These are phyloP conservation scores for Drosophila guanche DNA, from an alignment of 1,140 invertebrate genomes.

Conservation along the genomic window DNA sequence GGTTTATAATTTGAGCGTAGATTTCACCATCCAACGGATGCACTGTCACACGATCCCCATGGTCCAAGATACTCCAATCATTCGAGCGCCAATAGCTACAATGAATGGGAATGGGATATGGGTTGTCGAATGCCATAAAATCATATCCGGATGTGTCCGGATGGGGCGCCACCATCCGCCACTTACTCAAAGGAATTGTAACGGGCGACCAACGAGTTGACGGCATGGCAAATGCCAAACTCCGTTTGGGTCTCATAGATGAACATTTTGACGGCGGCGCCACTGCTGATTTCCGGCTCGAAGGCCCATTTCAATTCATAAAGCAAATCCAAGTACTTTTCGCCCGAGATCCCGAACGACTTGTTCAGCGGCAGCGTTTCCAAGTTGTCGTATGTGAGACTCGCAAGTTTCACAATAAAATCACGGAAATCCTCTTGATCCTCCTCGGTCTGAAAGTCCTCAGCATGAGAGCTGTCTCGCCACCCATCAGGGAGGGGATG, in stretches of 20 bases:
- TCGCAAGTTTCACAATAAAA: constrained; percentile 85
- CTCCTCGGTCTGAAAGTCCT: constrained; percentile 75
- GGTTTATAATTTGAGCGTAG: constrained; percentile 88
- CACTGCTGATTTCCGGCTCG: constrained; percentile 85
- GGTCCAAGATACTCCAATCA: constrained; percentile 84
- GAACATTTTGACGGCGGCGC: constrained; percentile 84
- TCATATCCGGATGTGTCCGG: constrained; percentile 8
- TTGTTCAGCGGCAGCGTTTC: constrained; percentile 84
- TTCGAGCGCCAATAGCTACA: constrained; percentile 85
- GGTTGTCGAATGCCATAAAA: constrained; percentile 13
- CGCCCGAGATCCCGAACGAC: constrained; percentile 84
- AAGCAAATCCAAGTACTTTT: constrained; percentile 85
- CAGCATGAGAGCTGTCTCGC: constrained; percentile 38
- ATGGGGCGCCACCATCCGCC: neutral
- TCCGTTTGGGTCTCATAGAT: constrained; percentile 86
- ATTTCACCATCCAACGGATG: constrained; percentile 89
- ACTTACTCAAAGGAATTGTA: constrained; percentile 87
- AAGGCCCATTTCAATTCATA: constrained; percentile 85
- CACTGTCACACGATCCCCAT: constrained; percentile 85
- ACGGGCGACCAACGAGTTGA: constrained; percentile 87
- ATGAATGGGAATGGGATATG: neutral
- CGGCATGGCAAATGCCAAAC: constrained; percentile 87
- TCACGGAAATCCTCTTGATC: constrained; percentile 84
- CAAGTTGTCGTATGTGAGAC: constrained; percentile 86
- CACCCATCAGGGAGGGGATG: no score